phyloP scores from a whole-genome alignment of 2,797 vertebrate species.

The Myoxocephalus aenaeus region DNA sequence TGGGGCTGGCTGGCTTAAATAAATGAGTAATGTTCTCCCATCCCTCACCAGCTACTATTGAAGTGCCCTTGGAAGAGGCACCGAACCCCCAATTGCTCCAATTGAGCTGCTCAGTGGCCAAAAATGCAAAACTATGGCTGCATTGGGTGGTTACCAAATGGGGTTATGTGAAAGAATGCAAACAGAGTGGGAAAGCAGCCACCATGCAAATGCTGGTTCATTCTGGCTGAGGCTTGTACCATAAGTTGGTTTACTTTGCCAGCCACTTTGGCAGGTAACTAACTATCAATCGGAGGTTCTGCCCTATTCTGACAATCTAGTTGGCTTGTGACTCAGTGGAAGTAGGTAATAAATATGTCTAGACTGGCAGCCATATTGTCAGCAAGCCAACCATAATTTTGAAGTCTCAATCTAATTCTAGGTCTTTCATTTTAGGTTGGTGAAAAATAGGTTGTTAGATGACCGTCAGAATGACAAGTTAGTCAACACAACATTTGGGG shows the following conservation, averaged over 20 bases:
- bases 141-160: slow-evolving; percentile 66
- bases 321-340: slow-evolving; percentile 12
- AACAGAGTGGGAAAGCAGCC: slow-evolving; percentile 53
- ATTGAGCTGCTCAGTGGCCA: slow-evolving; percentile 72
- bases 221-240: slow-evolving; percentile 41
- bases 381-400: not conserved
- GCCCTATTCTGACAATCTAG: slow-evolving; percentile 22
- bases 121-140: slow-evolving; percentile 69
- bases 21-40: slow-evolving; percentile 70
- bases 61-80: slow-evolving; percentile 75
- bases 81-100: slow-evolving; percentile 67
- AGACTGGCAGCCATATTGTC: slow-evolving; percentile 12
- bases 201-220: slow-evolving; percentile 51
- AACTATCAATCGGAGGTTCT: slow-evolving; percentile 44
- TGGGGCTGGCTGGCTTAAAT: slow-evolving; percentile 58
- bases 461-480: not conserved
- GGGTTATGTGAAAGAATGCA: slow-evolving; percentile 61
- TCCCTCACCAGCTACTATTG: slow-evolving; percentile 66
- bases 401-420: not conserved
- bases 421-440: slow-evolving; percentile 1
- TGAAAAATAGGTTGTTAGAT: not conserved
- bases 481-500: not conserved
- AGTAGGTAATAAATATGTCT: slow-evolving; percentile 23
- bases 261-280: slow-evolving; percentile 61
- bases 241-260: slow-evolving; percentile 54